phyloP scores from a whole-genome alignment of 2,888 invertebrate genomes.

The Apotomis betuletana region DNA sequence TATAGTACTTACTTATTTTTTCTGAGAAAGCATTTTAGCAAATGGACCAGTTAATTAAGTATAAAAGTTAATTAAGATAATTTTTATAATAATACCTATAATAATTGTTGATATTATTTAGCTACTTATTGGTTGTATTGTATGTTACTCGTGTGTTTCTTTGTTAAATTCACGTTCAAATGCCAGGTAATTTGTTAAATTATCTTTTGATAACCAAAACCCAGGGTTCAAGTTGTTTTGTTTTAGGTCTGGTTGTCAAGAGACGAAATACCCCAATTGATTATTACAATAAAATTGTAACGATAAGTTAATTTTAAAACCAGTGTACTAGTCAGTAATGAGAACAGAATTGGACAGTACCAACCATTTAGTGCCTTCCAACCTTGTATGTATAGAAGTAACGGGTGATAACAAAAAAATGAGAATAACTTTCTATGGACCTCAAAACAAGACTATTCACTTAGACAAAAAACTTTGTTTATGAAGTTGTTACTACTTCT shows the following conservation, averaged over 20 bases:
- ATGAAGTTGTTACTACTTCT: no score
- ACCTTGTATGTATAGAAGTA: background rate
- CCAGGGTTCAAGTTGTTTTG: background rate
- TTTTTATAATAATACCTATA: background rate
- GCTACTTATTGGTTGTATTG: background rate
- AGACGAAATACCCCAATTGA: background rate
- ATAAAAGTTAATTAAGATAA: no score
- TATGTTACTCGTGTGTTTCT: background rate
- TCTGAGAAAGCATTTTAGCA: no score
- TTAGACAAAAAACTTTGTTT: no score
- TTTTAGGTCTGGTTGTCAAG: no score
- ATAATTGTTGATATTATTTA: background rate
- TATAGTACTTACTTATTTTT: no score
- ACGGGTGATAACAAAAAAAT: no score
- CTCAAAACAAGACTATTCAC: no score
- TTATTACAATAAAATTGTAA: constrained; percentile 27
- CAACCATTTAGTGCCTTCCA: constrained; percentile 25
- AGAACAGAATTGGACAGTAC: constrained; percentile 9
- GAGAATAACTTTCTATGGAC: no score
- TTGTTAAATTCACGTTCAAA: no score
- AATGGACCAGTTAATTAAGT: background rate
- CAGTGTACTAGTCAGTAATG: constrained; percentile 36
- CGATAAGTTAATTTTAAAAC: background rate
- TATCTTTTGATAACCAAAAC: no score
- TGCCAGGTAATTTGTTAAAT: no score